Conservation (phyloP, 2,888 invertebrate species). For the Clistopyga incitator region DNA sequence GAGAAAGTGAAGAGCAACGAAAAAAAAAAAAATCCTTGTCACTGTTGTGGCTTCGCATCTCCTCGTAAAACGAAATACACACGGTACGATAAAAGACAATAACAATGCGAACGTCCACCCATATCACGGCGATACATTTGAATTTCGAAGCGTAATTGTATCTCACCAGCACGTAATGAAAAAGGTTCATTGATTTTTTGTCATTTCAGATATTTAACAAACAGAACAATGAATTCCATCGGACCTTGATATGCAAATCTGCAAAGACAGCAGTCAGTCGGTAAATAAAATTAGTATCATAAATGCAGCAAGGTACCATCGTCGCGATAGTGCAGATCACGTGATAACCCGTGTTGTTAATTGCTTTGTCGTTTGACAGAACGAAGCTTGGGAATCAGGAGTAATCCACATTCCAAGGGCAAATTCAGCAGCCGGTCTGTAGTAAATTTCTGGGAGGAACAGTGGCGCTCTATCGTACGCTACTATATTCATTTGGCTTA, state of each 20-base stretch:
- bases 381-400: conserved; percentile 42
- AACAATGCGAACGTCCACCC: conserved; percentile 16
- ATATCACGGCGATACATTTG: conserved; percentile 12
- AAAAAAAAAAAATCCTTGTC: conserved; percentile 31
- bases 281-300: conserved; percentile 35
- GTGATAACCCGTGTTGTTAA: conserved; percentile 34
- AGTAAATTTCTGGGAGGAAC: conserved; percentile 17
- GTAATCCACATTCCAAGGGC: conserved; percentile 36
- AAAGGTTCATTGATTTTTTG: conserved; percentile 50
- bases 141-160: conserved; percentile 27
- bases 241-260: conserved; percentile 47
- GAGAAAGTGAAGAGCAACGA: conserved; percentile 44
- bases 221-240: conserved; percentile 27
- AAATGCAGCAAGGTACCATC: conserved; percentile 38
- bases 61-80: conserved; percentile 48
- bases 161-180: not conserved
- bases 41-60: conserved; percentile 7
- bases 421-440: conserved; percentile 19
- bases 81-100: conserved; percentile 5
- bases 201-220: conserved; percentile 15
- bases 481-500: conserved; percentile 56
- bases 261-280: not conserved
- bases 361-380: conserved; percentile 51
- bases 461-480: conserved; percentile 2
- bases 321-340: conserved; percentile 47